phyloP scores from a whole-genome alignment of 2,113 vertebrate species.

The Sander vitreus region DNA sequence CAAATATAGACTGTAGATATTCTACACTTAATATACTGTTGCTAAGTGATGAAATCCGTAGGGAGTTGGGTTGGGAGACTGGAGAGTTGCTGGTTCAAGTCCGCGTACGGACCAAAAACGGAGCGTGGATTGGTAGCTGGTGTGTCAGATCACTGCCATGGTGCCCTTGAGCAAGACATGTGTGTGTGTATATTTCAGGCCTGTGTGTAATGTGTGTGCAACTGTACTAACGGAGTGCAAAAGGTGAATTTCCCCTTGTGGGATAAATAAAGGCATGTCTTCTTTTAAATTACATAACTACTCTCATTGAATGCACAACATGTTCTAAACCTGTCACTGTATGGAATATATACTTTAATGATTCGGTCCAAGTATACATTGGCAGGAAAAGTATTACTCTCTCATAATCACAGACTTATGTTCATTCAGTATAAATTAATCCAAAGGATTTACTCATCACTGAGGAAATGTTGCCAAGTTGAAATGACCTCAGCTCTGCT shows the following conservation, averaged over 20 bases:
- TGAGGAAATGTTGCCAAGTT: conserved; percentile 70
- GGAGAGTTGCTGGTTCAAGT: too few species aligned
- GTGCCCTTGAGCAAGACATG: too few species aligned
- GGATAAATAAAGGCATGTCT: too few species aligned
- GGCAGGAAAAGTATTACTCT: conserved; percentile 50
- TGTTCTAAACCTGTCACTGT: conserved; percentile 67
- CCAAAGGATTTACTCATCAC: conserved; percentile 67
- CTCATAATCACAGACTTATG: conserved; percentile 44
- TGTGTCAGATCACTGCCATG: too few species aligned
- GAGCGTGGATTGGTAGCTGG: too few species aligned
- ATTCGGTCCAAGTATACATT: conserved; percentile 60
- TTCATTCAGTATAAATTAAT: conserved; percentile 60
- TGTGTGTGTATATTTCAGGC: too few species aligned
- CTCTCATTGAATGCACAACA: conserved; percentile 51
- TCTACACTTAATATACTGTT: neutral
- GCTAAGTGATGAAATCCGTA: neutral
- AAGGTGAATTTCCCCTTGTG: too few species aligned
- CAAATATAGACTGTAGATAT: neutral
- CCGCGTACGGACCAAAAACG: too few species aligned
- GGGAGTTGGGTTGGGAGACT: too few species aligned
- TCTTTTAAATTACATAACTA: conserved; percentile 19
- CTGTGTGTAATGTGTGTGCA: too few species aligned
- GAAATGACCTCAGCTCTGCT: conserved; percentile 54
- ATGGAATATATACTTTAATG: conserved; percentile 62
- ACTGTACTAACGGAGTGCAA: too few species aligned